Percentiles rank a stretch among this genome's conserved stretches.
Conservation (phyloP, 2,888 invertebrate genomes). For the Drosophila bunnanda region DNA sequence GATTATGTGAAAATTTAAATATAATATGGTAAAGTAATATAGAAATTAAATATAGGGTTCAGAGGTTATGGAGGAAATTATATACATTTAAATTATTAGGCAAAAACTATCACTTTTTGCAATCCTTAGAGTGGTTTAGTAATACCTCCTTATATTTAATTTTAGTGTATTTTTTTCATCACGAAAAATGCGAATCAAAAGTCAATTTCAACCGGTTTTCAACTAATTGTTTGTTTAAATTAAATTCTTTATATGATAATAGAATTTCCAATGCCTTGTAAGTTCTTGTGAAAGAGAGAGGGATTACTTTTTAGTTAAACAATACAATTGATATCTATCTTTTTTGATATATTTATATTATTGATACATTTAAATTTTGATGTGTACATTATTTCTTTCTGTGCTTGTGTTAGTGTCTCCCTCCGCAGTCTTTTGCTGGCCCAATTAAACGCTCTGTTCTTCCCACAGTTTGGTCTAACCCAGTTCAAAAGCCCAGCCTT, state of each 20-base stretch:
- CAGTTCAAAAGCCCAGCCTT: slow-evolving; percentile 49
- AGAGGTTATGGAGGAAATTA: background rate
- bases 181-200: background rate
- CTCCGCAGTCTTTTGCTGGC: slow-evolving; percentile 32
- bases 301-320: background rate
- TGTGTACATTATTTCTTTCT: background rate
- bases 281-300: background rate
- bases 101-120: no score
- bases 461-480: slow-evolving; percentile 60
- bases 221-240: background rate
- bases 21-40: background rate
- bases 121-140: background rate
- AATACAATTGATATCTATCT: no score
- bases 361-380: background rate
- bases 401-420: slow-evolving; percentile 9
- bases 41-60: no score
- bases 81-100: no score
- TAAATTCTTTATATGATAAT: background rate
- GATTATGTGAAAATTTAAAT: background rate
- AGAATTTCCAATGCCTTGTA: background rate
- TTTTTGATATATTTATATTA: background rate
- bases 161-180: no score
- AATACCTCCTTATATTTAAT: no score
- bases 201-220: background rate
- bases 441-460: slow-evolving; percentile 57